Evolutionary conservation across 2,888 invertebrate genomes (phyloP), one percentile per base, ranked within the genome.

Genomic region (Thymelicus sylvestris): DNA sequence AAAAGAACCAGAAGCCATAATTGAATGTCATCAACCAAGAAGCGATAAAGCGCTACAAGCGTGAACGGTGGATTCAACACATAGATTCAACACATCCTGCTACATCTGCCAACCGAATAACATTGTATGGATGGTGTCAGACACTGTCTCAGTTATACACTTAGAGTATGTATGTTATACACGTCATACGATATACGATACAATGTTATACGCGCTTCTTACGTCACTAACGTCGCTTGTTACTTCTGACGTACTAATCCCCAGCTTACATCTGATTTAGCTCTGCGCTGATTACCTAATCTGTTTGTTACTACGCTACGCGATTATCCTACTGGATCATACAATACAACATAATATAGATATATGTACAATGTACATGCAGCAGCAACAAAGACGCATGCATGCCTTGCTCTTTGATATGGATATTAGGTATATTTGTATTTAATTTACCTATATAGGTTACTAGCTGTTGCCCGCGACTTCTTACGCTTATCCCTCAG

Each of bases 281-380:
- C 47, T 68, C 63, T 68, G 68, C 15, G 61, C 67, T 72, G 52
- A 66, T 72, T 66, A 73, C 60, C 66, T 68, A 73, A 72, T 72
- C 66, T 60, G 61, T 68, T 69, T 71, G 62, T 64, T 55, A 44
- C 44, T 69, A 63, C 57, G 19, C 57, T 52, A 64, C 63, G 41
- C 63, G 55, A 63, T 64, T 69, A 69, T 69, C 57, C 63, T 38
- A 19, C 55, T 69, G 47, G 57, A 50, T 57, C 68, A 69, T 44
- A 50, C 47, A 64, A 57, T 62, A 62, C 52, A 41, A 41, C 7
- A 7, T 41, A 41, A 12, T 10, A 0, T 44, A 44, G 8, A 38
- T 47, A 59, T 7, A 10, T 6, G 4, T 59, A 59, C n/a, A 59
- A 10, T 6, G 4, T 59, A 59, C n/a, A 59, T 59, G 24, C 2